Evolutionary conservation across 2,888 invertebrate species (phyloP).

Genomic region (Autographa pulchrina): DNA sequence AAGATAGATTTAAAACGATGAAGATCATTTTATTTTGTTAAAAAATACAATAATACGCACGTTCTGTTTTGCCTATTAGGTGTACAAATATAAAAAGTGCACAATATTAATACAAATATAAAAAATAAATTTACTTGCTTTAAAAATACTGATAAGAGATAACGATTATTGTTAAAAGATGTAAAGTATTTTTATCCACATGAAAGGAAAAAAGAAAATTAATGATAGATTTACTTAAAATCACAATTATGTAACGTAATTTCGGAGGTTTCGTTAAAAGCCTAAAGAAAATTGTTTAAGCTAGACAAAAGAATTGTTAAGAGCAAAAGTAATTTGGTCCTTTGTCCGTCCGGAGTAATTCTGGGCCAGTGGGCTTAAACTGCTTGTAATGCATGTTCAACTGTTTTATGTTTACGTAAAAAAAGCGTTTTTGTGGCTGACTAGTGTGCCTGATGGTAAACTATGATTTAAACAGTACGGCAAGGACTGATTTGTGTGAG

Average conservation of each 20-base stretch:
- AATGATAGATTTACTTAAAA: slow-evolving; percentile 40
- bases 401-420: slow-evolving; percentile 36
- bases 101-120: no score
- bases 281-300: slow-evolving; percentile 49
- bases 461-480: neutral
- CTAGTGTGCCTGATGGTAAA: neutral
- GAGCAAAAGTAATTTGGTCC: slow-evolving; percentile 52
- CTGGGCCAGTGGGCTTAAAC: slow-evolving; percentile 26
- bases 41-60: no score
- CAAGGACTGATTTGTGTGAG: neutral
- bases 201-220: slow-evolving; percentile 28
- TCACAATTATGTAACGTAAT: slow-evolving; percentile 36
- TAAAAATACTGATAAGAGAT: neutral
- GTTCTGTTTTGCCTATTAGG: no score
- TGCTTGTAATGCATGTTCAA: slow-evolving; percentile 43
- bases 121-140: no score
- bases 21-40: no score
- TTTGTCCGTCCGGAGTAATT: slow-evolving; percentile 51
- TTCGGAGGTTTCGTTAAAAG: slow-evolving; percentile 43
- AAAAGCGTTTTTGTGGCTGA: slow-evolving; percentile 16
- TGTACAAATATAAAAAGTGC: no score
- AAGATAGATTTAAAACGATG: no score
- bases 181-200: slow-evolving; percentile 33
- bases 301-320: slow-evolving; percentile 53
- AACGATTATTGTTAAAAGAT: neutral